A percentile compares a stretch with the other conserved stretches of the same genome.
Conservation (phyloP, 2,797 vertebrate species). For the Catostomus latipinnis region DNA sequence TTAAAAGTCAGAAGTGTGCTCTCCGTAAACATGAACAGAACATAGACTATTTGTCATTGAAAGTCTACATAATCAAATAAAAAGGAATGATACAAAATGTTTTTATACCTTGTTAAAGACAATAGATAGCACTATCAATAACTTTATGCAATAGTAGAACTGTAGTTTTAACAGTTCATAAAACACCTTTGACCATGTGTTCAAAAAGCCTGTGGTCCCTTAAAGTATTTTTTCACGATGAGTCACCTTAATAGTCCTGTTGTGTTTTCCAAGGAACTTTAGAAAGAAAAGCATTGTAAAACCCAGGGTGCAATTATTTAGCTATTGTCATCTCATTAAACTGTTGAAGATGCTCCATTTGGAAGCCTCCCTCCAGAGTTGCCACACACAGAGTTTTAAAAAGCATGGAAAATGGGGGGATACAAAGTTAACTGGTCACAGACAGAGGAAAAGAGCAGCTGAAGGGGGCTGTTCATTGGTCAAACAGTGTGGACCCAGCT, state of each 20-base stretch:
- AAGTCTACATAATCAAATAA: background rate
- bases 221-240: constrained; percentile 40
- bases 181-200: constrained; percentile 14
- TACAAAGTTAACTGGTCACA: constrained; percentile 53
- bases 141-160: background rate
- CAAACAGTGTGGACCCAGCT: constrained; percentile 60
- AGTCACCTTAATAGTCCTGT: constrained; percentile 33
- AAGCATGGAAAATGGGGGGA: constrained; percentile 34
- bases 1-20: background rate
- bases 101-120: background rate
- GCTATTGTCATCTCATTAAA: constrained; percentile 53
- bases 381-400: constrained; percentile 58
- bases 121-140: background rate
- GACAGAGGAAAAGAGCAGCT: constrained; percentile 42
- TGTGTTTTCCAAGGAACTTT: constrained; percentile 20
- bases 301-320: constrained; percentile 40
- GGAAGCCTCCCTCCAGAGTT: background rate
- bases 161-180: constrained; percentile 32
- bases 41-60: background rate
- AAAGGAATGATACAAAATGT: background rate
- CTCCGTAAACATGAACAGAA: background rate
- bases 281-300: constrained; percentile 44
- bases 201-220: constrained; percentile 26
- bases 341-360: constrained; percentile 27
- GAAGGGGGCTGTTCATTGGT: constrained; percentile 49